Evolutionary conservation across 2,888 invertebrate species (phyloP).

Genomic region (Dryocosmus kuriphilus): DNA sequence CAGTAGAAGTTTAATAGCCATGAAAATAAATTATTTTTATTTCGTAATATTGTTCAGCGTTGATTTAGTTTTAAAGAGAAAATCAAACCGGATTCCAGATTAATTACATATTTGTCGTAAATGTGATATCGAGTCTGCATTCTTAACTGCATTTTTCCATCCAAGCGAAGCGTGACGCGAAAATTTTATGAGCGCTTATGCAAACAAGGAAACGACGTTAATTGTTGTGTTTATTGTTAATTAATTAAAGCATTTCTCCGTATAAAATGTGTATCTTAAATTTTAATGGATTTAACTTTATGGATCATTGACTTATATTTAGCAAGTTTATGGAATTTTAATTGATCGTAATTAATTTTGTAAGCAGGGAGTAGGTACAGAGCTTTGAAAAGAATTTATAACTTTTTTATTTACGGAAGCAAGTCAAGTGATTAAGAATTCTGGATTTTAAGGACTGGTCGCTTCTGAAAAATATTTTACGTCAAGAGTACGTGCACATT

Average conservation of each 20-base stretch:
- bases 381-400: too few relatives aligned
- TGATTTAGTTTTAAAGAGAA: constrained; percentile 18
- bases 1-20: background rate
- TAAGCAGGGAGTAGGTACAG: too few relatives aligned
- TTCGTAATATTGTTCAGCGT: background rate
- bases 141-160: constrained; percentile 35
- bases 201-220: constrained; percentile 36
- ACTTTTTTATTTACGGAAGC: too few relatives aligned
- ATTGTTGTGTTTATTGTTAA: constrained; percentile 18
- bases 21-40: background rate
- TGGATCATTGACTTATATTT: background rate
- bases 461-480: background rate
- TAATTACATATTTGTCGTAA: constrained; percentile 34
- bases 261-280: background rate
- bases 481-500: background rate
- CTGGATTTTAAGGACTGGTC: too few relatives aligned
- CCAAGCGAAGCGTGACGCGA: constrained; percentile 28
- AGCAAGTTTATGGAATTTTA: background rate
- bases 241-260: constrained; percentile 18
- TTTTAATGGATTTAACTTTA: background rate
- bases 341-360: background rate
- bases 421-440: too few relatives aligned
- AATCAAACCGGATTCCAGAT: constrained; percentile 34
- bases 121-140: constrained; percentile 37
- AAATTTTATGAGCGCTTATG: constrained; percentile 32